Conservation (phyloP, 2,888 invertebrate genomes). For the Notocelia uddmanniana region DNA sequence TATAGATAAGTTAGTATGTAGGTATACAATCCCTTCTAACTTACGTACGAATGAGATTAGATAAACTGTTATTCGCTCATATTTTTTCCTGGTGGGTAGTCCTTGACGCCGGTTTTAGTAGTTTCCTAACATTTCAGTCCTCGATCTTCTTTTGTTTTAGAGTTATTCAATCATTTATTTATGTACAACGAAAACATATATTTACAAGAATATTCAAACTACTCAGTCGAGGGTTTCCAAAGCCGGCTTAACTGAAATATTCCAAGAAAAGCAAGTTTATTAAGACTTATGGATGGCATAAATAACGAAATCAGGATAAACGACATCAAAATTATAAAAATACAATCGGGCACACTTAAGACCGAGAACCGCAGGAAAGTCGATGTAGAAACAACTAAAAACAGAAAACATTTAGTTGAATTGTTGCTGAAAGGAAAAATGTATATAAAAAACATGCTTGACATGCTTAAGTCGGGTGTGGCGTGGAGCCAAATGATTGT, state of each 20-base stretch:
- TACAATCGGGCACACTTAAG: slow-evolving; percentile 30
- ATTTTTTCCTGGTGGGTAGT: too few species aligned
- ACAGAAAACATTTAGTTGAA: slow-evolving; percentile 30
- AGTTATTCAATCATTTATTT: too few species aligned
- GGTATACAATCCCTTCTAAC: too few species aligned
- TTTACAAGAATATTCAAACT: too few species aligned
- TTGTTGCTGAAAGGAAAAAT: slow-evolving; percentile 28
- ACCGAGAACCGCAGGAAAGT: slow-evolving; percentile 23
- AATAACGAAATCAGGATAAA: slow-evolving; percentile 25
- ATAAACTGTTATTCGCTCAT: too few species aligned
- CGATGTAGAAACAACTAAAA: slow-evolving; percentile 29
- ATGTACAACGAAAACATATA: too few species aligned
- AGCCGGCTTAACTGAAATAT: slow-evolving; percentile 23
- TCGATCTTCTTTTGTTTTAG: too few species aligned
- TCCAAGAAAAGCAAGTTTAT: slow-evolving; percentile 26
- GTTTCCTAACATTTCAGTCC: too few species aligned
- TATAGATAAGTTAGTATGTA: too few species aligned
- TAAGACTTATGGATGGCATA: slow-evolving; percentile 23
- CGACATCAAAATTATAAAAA: slow-evolving; percentile 25
- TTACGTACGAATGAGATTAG: too few species aligned
- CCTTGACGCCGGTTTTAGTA: too few species aligned
- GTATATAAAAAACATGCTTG: slow-evolving; percentile 20
- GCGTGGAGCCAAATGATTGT: too few species aligned
- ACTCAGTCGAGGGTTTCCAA: slow-evolving; percentile 32
- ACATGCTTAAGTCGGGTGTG: slow-evolving; percentile 25